Percentiles rank a stretch among this genome's conserved stretches.
Evolutionary conservation across 2,113 vertebrate species (phyloP).

Genomic region (Rhineura floridana): DNA sequence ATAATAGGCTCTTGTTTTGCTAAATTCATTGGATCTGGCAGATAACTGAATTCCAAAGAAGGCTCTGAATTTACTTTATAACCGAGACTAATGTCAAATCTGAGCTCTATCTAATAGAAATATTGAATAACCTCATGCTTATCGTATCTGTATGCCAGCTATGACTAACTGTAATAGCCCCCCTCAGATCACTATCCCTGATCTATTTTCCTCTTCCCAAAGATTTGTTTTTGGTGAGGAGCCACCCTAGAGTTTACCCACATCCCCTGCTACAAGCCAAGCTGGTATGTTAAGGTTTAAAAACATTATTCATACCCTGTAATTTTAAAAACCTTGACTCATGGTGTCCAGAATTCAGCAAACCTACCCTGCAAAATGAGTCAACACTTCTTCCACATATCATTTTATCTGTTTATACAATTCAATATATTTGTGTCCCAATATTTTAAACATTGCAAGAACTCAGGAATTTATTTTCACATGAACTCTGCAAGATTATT

Average conservation of each 20-base stretch:
- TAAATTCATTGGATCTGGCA: slow-evolving; percentile 64
- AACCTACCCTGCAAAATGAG: slow-evolving; percentile 21
- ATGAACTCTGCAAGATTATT: slow-evolving; percentile 23
- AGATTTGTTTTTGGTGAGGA: slow-evolving; percentile 46
- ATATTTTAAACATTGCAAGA: slow-evolving; percentile 25
- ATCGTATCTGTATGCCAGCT: slow-evolving; percentile 62
- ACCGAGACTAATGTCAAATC: slow-evolving; percentile 71
- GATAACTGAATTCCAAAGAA: slow-evolving; percentile 65
- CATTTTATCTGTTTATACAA: slow-evolving; percentile 28
- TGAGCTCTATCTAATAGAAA: slow-evolving; percentile 70
- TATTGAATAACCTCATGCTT: slow-evolving; percentile 61
- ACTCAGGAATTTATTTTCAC: slow-evolving; percentile 25
- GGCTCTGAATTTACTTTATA: slow-evolving; percentile 70
- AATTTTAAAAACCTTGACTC: slow-evolving; percentile 61
- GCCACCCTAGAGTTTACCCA: slow-evolving; percentile 10
- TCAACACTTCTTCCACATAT: slow-evolving; percentile 36
- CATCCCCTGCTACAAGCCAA: slow-evolving; percentile 22
- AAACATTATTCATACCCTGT: slow-evolving; percentile 17
- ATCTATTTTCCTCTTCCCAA: slow-evolving; percentile 20
- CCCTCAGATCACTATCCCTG: slow-evolving; percentile 50
- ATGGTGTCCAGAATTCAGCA: slow-evolving; percentile 43
- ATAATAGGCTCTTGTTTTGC: slow-evolving; percentile 49
- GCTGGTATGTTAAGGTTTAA: slow-evolving; percentile 26
- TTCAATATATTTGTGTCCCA: slow-evolving; percentile 33
- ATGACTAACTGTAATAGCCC: slow-evolving; percentile 49